Evolutionary conservation across 2,888 invertebrate genomes (phyloP).

Genomic region (Xanthia togata): DNA sequence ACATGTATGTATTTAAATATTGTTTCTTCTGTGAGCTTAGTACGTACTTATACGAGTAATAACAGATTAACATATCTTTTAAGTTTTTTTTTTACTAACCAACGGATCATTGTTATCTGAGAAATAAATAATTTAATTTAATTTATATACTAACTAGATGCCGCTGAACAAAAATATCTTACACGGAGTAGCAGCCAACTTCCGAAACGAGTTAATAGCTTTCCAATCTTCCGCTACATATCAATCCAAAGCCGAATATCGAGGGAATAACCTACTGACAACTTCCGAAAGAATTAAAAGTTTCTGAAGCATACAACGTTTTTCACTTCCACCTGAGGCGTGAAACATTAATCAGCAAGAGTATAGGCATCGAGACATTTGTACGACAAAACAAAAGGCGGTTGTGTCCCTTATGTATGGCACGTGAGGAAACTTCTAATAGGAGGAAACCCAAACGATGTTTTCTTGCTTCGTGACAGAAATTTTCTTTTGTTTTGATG

Average conservation of each 20-base stretch:
- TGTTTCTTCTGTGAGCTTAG: too few relatives aligned
- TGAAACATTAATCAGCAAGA: slow-evolving; percentile 36
- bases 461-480: not conserved
- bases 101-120: too few relatives aligned
- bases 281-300: slow-evolving; percentile 34
- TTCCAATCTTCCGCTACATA: not conserved
- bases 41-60: too few relatives aligned
- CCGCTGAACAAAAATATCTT: not conserved
- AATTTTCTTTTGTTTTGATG: not conserved
- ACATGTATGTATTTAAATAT: too few relatives aligned
- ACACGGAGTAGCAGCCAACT: not conserved
- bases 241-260: not conserved
- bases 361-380: slow-evolving; percentile 35
- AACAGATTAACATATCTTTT: too few relatives aligned
- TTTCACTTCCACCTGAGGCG: not conserved
- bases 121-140: too few relatives aligned
- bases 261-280: not conserved
- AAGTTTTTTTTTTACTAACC: too few relatives aligned
- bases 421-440: slow-evolving; percentile 44
- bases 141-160: not conserved
- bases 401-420: slow-evolving; percentile 13
- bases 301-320: slow-evolving; percentile 27
- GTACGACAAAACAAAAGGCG: slow-evolving; percentile 36
- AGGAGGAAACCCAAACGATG: slow-evolving; percentile 14
- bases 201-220: too few relatives aligned